A percentile compares a stretch with the other conserved stretches of the same genome.
phyloP scores from a whole-genome alignment of 2,888 invertebrate species.

The Nysson spinosus region DNA sequence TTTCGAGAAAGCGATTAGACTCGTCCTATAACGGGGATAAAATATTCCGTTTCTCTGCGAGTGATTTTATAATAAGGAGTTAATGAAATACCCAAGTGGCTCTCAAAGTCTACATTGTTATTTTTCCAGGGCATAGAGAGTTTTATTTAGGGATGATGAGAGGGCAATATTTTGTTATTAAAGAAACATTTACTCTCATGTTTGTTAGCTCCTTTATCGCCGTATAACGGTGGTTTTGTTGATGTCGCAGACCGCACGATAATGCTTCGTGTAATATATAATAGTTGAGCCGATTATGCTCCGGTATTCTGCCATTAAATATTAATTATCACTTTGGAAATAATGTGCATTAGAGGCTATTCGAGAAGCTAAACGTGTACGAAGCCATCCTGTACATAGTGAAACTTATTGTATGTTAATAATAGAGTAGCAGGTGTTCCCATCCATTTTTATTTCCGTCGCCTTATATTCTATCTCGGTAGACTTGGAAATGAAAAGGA shows the following conservation, averaged over 20 bases:
- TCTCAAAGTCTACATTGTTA: no score
- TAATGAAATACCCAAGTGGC: no score
- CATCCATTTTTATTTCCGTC: slow-evolving; percentile 6
- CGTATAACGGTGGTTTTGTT: slow-evolving; percentile 21
- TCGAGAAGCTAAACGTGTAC: slow-evolving; percentile 18
- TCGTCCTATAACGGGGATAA: no score
- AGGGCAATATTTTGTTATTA: slow-evolving; percentile 22
- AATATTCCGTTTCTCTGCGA: no score
- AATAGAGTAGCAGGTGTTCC: slow-evolving; percentile 27
- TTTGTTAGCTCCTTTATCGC: slow-evolving; percentile 9
- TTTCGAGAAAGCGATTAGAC: no score
- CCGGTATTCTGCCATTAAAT: slow-evolving; percentile 50
- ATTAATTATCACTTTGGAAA: slow-evolving; percentile 53
- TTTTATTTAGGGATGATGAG: no score
- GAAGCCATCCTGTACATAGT: not conserved
- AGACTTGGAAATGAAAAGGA: slow-evolving; percentile 23
- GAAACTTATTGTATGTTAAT: slow-evolving; percentile 34
- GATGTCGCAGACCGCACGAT: slow-evolving; percentile 4
- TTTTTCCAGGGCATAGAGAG: no score
- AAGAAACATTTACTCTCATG: slow-evolving; percentile 25
- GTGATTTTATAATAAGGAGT: no score
- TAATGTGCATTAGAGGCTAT: slow-evolving; percentile 33
- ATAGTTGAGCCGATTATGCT: slow-evolving; percentile 58
- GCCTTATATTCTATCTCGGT: no score
- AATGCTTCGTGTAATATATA: slow-evolving; percentile 47